Conservation (phyloP, 2,113 vertebrate genomes). For the Dicrurus megarhynchus region DNA sequence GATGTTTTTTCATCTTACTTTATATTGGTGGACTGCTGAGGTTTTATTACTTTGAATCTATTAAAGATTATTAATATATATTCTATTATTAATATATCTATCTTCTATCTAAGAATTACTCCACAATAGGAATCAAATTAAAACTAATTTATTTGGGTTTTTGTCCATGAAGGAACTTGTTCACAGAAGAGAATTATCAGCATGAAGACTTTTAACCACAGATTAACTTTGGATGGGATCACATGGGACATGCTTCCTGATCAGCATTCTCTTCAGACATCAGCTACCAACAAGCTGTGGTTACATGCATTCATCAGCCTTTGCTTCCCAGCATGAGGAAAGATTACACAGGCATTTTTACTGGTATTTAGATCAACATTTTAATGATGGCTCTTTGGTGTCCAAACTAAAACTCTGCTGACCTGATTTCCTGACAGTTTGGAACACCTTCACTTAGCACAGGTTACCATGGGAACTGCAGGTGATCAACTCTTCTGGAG, state of each 20-base stretch:
- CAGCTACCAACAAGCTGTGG: neutral
- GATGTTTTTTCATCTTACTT: neutral
- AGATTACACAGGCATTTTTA: neutral
- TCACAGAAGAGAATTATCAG: neutral
- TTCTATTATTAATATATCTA: neutral
- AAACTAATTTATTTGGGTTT: neutral
- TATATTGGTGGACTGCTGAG: neutral
- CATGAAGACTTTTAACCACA: neutral
- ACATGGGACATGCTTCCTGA: neutral
- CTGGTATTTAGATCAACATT: constrained; percentile 24
- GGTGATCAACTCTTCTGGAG: neutral
- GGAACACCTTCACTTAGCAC: neutral
- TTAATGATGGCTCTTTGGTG: neutral
- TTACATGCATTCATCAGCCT: neutral
- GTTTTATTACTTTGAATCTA: neutral
- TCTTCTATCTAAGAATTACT: neutral
- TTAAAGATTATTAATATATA: neutral
- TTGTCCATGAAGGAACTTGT: neutral
- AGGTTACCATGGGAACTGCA: neutral
- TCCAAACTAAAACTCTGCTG: neutral
- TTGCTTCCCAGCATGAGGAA: neutral
- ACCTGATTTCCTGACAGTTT: neutral
- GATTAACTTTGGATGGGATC: neutral
- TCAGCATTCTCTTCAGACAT: neutral
- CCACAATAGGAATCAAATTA: neutral